phyloP scores from a whole-genome alignment of 1,140 invertebrate species.

The Carcinoscorpius rotundicauda region DNA sequence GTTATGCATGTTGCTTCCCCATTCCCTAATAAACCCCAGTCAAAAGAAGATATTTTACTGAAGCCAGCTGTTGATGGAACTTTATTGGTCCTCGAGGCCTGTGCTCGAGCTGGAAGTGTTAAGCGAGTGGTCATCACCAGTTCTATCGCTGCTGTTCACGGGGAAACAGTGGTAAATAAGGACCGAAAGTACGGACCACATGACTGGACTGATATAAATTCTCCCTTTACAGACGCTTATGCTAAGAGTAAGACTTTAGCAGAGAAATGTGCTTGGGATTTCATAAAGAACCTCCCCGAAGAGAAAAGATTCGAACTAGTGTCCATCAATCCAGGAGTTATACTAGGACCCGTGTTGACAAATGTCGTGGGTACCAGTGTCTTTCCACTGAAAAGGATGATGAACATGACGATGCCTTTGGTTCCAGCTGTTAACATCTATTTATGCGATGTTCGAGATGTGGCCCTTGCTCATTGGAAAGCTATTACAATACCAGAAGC shows the following conservation, averaged over 20 bases:
- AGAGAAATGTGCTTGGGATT: constrained; percentile 46
- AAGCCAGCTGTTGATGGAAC: constrained; percentile 45
- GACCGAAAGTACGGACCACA: constrained; percentile 38
- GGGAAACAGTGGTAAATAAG: constrained; percentile 28
- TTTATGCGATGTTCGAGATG: constrained; percentile 44
- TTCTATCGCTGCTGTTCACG: constrained; percentile 40
- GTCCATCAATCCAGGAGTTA: constrained; percentile 42
- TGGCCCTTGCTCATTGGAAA: constrained; percentile 42
- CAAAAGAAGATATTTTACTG: constrained; percentile 36
- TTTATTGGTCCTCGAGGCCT: constrained; percentile 40
- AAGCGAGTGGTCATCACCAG: constrained; percentile 45
- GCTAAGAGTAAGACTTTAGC: constrained; percentile 41
- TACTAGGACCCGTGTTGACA: constrained; percentile 41
- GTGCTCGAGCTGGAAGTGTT: constrained; percentile 34
- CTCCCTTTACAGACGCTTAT: constrained; percentile 33
- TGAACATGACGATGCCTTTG: constrained; percentile 32
- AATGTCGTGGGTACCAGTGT: constrained; percentile 33
- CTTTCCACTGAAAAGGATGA: constrained; percentile 24
- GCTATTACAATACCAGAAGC: constrained; percentile 39
- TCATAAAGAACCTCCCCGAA: constrained; percentile 36
- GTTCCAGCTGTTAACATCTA: constrained; percentile 38
- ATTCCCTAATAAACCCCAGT: constrained; percentile 35
- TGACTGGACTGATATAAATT: constrained; percentile 39
- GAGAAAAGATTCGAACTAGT: constrained; percentile 40
- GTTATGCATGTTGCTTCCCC: constrained; percentile 46